phyloP scores from a whole-genome alignment of 2,113 vertebrate genomes.

The mouse (Mus musculus) region GRCm39 chr4:44146001-44146500 shows the following conservation, averaged over 20 bases:
- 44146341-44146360: background rate
- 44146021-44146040: background rate
- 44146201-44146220: background rate
- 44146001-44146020: background rate
- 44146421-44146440: background rate
- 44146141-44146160: background rate
- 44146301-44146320: background rate
- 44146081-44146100: background rate
- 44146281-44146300: constrained; percentile 19
- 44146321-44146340: background rate
- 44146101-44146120: background rate
- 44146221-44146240: background rate
- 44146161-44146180: background rate
- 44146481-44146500: background rate
- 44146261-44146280: background rate
- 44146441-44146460: background rate
- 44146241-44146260: constrained; percentile 1
- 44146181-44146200: background rate
- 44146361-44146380: background rate
- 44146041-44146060: background rate
- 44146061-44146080: background rate
- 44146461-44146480: background rate
- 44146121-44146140: background rate
- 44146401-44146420: background rate
- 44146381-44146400: background rate